These are phyloP conservation scores for Gobius niger DNA, from an alignment of 2,113 vertebrate species.

Conservation along the genomic window DNA sequence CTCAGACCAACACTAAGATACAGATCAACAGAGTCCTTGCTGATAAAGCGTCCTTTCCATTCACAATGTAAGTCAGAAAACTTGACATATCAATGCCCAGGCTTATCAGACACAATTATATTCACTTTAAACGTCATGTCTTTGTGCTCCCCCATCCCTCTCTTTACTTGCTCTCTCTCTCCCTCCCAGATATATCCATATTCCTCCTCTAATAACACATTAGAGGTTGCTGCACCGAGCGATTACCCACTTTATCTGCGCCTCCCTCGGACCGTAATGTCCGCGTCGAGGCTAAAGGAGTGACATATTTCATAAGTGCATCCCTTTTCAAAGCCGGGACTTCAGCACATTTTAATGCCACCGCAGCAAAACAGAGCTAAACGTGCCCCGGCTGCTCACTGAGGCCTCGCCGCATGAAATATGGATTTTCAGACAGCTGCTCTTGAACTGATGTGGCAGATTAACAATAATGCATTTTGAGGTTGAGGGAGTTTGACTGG, in stretches of 20 bases:
- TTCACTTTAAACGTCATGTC: not conserved
- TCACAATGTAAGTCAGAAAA: no score
- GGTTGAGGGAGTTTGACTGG: constrained; percentile 21
- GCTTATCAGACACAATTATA: not conserved
- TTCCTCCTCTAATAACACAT: not conserved
- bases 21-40: no score
- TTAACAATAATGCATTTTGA: constrained; percentile 52
- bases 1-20: no score
- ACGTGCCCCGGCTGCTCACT: constrained; percentile 20
- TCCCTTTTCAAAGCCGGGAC: constrained; percentile 28
- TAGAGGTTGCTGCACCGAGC: not conserved
- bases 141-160: not conserved
- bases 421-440: constrained; percentile 53
- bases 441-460: constrained; percentile 53
- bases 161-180: not conserved
- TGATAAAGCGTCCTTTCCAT: no score
- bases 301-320: constrained; percentile 39
- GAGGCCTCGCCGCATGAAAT: constrained; percentile 40
- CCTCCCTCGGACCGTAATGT: constrained; percentile 26
- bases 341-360: constrained; percentile 57
- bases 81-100: no score
- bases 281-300: constrained; percentile 29
- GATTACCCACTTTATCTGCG: constrained; percentile 8
- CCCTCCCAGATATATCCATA: not conserved
- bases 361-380: constrained; percentile 46